phyloP scores from a whole-genome alignment of 2,888 invertebrate genomes.

The Flabesymbios commensalis region DNA sequence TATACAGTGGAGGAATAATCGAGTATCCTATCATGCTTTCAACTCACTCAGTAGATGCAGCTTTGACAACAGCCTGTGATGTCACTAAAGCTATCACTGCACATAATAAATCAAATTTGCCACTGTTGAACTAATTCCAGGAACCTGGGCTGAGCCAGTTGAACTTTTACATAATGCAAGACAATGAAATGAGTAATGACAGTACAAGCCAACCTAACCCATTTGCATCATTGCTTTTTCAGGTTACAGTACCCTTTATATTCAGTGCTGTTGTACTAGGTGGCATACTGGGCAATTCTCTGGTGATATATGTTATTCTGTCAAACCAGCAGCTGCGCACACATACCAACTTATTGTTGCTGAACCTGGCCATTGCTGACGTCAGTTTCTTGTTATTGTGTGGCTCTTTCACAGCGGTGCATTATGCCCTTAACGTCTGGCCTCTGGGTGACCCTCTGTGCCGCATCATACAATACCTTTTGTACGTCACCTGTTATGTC shows the following conservation, averaged over 20 bases:
- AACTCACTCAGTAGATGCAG: too few relatives aligned
- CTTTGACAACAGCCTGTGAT: too few relatives aligned
- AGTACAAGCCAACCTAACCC: too few relatives aligned
- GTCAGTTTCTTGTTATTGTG: conserved; percentile 24
- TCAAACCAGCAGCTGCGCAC: background rate
- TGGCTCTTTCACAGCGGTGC: conserved; percentile 20
- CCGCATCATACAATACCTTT: conserved; percentile 25
- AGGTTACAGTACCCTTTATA: background rate
- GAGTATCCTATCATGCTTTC: too few relatives aligned
- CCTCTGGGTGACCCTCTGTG: conserved; percentile 26
- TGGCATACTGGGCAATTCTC: background rate
- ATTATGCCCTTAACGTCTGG: conserved; percentile 26
- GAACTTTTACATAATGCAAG: too few relatives aligned
- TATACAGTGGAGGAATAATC: too few relatives aligned
- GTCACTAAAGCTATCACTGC: too few relatives aligned
- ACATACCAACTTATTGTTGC: conserved; percentile 15
- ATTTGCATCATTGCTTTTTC: too few relatives aligned
- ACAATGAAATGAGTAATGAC: too few relatives aligned
- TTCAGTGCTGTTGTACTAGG: background rate
- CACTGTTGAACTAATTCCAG: too few relatives aligned
- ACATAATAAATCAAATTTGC: too few relatives aligned
- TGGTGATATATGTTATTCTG: background rate
- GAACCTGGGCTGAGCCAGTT: too few relatives aligned
- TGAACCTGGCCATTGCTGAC: conserved; percentile 30
- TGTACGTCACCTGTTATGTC: conserved; percentile 28